Conservation (phyloP, 2,113 vertebrate genomes). For the Smithornis capensis region DNA sequence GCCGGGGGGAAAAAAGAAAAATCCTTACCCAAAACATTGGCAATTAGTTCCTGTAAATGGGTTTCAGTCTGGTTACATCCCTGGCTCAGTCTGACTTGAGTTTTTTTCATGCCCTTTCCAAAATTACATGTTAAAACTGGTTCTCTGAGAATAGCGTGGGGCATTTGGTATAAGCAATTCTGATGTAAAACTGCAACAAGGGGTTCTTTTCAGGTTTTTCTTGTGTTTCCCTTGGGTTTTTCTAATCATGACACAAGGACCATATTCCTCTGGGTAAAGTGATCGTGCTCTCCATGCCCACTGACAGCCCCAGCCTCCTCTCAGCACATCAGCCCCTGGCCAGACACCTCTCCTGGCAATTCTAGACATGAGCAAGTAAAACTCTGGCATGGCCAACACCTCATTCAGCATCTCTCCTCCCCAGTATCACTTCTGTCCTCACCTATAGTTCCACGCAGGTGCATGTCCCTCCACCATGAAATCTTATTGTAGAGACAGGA, state of each 20-base stretch:
- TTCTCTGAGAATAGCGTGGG: background rate
- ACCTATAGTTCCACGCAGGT: fast-evolving
- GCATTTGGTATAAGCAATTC: background rate
- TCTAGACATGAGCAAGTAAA: background rate
- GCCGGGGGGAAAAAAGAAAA: background rate
- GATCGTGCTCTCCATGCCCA: fast-evolving
- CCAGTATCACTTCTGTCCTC: fast-evolving
- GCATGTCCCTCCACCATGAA: fast-evolving
- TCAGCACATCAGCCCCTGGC: background rate
- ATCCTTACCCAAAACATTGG: background rate
- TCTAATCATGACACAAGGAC: background rate
- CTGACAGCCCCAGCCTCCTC: background rate
- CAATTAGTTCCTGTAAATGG: background rate
- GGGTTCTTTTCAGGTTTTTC: background rate
- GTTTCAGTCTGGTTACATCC: background rate
- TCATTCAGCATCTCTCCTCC: fast-evolving
- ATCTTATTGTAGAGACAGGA: background rate
- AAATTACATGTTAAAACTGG: background rate
- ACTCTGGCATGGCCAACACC: fast-evolving
- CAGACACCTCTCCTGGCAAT: background rate
- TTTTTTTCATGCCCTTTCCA: background rate
- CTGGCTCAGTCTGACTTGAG: background rate
- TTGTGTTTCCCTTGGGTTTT: background rate
- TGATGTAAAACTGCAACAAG: background rate
- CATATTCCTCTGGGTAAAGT: background rate